Conservation (phyloP, 2,797 vertebrate species). For the Lepus townsendii region DNA sequence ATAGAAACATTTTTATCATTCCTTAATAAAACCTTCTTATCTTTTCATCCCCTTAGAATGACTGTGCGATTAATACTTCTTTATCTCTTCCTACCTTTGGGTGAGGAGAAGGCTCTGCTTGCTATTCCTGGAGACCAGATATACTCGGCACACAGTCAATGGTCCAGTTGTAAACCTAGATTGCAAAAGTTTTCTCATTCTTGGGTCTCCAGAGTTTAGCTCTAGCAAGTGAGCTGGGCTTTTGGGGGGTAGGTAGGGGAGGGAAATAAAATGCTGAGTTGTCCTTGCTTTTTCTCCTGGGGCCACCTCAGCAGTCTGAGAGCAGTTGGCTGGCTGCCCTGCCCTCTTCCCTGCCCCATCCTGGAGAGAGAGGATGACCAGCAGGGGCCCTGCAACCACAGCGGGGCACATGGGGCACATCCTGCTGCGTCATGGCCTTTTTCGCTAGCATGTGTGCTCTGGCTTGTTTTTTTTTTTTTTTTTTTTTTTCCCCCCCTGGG, state of each 20-base stretch:
- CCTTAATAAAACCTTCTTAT: neutral
- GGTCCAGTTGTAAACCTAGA: conserved; percentile 1
- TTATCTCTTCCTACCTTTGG: neutral
- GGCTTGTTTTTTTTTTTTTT: neutral
- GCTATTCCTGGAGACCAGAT: conserved; percentile 26
- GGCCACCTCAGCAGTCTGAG: conserved; percentile 25
- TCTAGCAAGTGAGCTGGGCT: neutral
- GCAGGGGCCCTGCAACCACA: neutral
- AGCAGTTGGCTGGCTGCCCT: conserved; percentile 8
- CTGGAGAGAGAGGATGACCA: neutral
- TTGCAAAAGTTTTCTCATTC: conserved; percentile 37
- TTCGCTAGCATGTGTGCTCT: neutral
- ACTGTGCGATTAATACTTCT: neutral
- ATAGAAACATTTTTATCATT: conserved; percentile 4
- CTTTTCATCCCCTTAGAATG: neutral
- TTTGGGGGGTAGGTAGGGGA: neutral
- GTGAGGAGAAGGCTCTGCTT: neutral
- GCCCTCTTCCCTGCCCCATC: neutral
- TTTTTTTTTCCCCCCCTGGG: neutral
- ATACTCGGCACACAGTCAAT: neutral
- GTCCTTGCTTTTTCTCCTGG: neutral
- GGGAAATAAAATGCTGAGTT: neutral
- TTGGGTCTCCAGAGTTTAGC: conserved; percentile 21
- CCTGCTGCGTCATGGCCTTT: neutral
- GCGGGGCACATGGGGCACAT: neutral